Conservation (phyloP, 2,113 vertebrate genomes). For the Centropus unirufus region DNA sequence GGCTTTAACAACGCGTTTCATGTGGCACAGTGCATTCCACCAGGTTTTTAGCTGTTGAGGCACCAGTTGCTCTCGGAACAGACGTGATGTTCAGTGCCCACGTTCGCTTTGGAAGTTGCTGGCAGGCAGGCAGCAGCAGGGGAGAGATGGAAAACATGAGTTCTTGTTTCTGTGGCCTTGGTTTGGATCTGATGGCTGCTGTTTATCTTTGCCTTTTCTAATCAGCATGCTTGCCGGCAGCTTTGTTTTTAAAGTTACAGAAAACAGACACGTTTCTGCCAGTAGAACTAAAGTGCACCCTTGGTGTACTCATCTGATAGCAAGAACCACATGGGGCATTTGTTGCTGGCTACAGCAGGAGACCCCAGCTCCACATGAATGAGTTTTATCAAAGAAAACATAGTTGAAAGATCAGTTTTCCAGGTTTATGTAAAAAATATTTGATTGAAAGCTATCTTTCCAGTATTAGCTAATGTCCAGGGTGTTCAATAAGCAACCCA, state of each 20-base stretch:
- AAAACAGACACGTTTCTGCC: not conserved
- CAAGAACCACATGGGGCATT: not conserved
- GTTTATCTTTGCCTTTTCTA: not conserved
- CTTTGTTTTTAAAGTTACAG: not conserved
- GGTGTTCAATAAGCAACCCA: not conserved
- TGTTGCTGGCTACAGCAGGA: not conserved
- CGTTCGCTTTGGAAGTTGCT: not conserved
- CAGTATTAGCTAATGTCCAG: not conserved
- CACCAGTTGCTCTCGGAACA: not conserved
- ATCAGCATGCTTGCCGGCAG: not conserved
- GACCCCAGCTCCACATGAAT: not conserved
- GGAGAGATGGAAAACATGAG: not conserved
- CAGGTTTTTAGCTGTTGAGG: not conserved
- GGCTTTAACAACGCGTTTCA: not conserved
- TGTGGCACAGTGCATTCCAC: rapidly evolving
- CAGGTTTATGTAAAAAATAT: not conserved
- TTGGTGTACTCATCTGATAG: rapidly evolving
- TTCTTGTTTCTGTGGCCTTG: not conserved
- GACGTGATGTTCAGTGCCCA: not conserved
- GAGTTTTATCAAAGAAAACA: not conserved
- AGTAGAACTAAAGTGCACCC: not conserved
- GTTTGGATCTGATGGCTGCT: not conserved
- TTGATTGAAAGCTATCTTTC: not conserved
- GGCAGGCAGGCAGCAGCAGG: not conserved
- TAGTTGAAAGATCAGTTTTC: not conserved